Evolutionary conservation across 2,888 invertebrate species (phyloP).

Genomic region (Caenorhabditis sinica): DNA sequence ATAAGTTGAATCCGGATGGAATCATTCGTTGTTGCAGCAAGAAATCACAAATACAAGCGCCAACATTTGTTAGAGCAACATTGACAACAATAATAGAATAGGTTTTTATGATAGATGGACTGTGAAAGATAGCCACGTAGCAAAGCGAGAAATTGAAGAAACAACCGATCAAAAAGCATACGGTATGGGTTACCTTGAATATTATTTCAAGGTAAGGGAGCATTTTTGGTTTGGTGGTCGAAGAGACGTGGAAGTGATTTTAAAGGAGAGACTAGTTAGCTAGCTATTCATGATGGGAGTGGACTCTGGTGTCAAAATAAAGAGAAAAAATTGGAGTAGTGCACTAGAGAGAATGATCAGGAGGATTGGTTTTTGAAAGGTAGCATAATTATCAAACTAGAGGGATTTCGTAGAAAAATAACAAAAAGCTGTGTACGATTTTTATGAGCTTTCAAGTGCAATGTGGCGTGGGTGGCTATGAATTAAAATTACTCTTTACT

Average conservation of each 20-base stretch:
- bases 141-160: constrained; percentile 34
- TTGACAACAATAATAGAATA: constrained; percentile 37
- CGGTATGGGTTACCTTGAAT: constrained; percentile 26
- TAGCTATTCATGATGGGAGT: not conserved
- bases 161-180: constrained; percentile 27
- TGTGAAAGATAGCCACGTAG: constrained; percentile 44
- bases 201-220: constrained; percentile 2
- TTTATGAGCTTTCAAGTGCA: not conserved
- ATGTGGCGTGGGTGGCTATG: too few species aligned
- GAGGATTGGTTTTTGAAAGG: too few species aligned
- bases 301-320: constrained; percentile 2
- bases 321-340: not conserved
- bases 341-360: too few species aligned
- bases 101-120: constrained; percentile 27
- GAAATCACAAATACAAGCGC: constrained; percentile 25
- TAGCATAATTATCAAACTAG: too few species aligned
- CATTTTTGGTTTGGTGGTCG: constrained; percentile 9
- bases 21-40: constrained; percentile 45
- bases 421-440: not conserved
- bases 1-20: constrained; percentile 27
- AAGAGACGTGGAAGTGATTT: not conserved
- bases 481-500: too few species aligned
- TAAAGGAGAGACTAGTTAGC: constrained; percentile 6
- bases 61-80: constrained; percentile 30
- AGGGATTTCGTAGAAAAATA: too few species aligned